These are phyloP conservation scores for Mallotus villosus DNA, from an alignment of 2,797 vertebrate species.

Conservation along the genomic window DNA sequence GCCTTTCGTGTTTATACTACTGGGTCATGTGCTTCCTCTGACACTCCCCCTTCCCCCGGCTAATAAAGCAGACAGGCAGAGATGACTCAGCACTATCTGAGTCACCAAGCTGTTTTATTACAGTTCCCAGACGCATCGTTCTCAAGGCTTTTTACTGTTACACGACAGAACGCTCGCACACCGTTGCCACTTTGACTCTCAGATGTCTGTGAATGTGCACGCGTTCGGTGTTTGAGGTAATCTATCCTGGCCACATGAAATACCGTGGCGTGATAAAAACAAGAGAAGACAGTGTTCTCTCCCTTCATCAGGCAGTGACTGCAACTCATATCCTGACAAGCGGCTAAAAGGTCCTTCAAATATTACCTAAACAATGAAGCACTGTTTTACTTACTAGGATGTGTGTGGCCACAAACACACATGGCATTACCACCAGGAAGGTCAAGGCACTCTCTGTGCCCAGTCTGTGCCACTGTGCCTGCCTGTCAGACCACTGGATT, in stretches of 20 bases:
- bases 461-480: not conserved
- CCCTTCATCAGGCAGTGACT: not conserved
- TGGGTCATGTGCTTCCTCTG: conserved; percentile 61
- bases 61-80: conserved; percentile 48
- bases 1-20: conserved; percentile 40
- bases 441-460: not conserved
- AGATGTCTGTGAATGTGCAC: not conserved
- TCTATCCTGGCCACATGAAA: not conserved
- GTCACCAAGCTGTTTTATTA: not conserved
- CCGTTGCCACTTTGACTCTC: not conserved
- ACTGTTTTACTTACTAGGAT: not conserved
- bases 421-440: not conserved
- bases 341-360: not conserved
- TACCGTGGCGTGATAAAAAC: not conserved
- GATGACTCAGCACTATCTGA: conserved; percentile 50
- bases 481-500: conserved; percentile 21
- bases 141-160: not conserved
- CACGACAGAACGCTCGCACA: not conserved
- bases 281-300: not conserved
- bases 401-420: not conserved
- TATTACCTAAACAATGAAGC: not conserved
- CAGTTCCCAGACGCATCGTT: not conserved
- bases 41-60: conserved; percentile 52
- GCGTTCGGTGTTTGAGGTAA: not conserved
- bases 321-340: not conserved